These are phyloP conservation scores for Neolamprologus kungweensis DNA, from an alignment of 2,113 vertebrate genomes.

Conservation along the genomic window DNA sequence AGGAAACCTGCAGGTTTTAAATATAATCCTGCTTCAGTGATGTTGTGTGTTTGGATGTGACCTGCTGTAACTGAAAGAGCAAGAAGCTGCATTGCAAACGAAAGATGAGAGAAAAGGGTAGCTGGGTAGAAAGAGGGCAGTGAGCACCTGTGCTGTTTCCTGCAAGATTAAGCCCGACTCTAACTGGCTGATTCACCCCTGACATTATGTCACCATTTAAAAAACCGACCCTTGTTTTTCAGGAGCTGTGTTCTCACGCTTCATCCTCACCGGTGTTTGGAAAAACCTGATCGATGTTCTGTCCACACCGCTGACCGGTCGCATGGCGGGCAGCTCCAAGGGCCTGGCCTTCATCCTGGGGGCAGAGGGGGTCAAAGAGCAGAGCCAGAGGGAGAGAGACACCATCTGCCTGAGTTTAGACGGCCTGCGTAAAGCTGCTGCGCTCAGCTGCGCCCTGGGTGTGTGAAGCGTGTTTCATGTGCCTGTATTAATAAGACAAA, in stretches of 20 bases:
- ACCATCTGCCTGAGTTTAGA: slow-evolving; percentile 93
- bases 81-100: background rate
- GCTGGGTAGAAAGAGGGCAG: background rate
- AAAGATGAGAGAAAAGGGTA: background rate
- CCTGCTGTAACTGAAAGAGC: too few species aligned
- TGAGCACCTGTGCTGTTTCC: background rate
- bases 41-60: background rate
- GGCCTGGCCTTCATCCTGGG: slow-evolving; percentile 89
- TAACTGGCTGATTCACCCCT: background rate
- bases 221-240: background rate
- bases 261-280: slow-evolving; percentile 92
- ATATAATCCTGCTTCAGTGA: background rate
- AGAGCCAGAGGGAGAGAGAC: slow-evolving; percentile 90
- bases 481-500: background rate
- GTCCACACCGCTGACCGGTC: slow-evolving; percentile 87
- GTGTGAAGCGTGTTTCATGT: background rate
- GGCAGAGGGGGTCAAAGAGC: slow-evolving; percentile 87
- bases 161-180: background rate
- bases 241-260: slow-evolving; percentile 89
- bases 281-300: slow-evolving; percentile 94
- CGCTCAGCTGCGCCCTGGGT: slow-evolving; percentile 93
- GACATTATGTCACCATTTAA: background rate
- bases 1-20: background rate
- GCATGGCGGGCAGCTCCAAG: slow-evolving; percentile 90
- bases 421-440: slow-evolving; percentile 87